Evolutionary conservation across 2,888 invertebrate genomes (phyloP).

Genomic region (Leptogaster cylindrica): DNA sequence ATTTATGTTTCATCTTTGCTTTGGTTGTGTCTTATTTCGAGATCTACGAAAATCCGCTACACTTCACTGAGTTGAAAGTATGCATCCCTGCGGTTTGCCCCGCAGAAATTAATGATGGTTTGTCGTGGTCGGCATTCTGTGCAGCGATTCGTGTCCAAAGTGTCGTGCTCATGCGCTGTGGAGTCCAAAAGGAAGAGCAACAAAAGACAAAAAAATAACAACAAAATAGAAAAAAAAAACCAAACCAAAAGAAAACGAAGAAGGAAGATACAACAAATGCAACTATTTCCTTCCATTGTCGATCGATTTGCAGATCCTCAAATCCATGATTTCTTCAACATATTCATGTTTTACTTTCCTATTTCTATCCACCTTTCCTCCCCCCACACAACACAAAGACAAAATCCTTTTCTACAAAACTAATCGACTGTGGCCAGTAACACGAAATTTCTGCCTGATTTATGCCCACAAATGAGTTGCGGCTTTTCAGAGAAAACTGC

Average conservation of each 20-base stretch:
- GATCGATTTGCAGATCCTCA: slow-evolving; percentile 22
- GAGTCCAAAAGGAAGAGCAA: no score
- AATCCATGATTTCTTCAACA: no score
- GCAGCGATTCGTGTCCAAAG: slow-evolving; percentile 14
- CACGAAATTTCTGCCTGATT: slow-evolving; percentile 34
- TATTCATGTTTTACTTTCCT: not conserved
- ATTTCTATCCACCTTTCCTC: not conserved
- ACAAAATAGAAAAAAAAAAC: not conserved
- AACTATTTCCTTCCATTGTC: slow-evolving; percentile 24
- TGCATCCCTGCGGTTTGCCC: not conserved
- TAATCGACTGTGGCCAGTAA: slow-evolving; percentile 21
- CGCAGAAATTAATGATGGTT: slow-evolving; percentile 15
- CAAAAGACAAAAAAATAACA: no score
- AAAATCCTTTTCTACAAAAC: not conserved
- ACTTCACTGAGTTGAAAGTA: slow-evolving; percentile 25
- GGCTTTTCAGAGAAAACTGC: slow-evolving; percentile 10
- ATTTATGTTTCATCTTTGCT: slow-evolving; percentile 17
- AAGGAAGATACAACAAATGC: not conserved
- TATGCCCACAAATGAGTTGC: slow-evolving; percentile 20
- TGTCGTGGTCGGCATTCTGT: slow-evolving; percentile 11
- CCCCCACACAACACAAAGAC: not conserved
- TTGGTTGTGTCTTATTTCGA: slow-evolving; percentile 30
- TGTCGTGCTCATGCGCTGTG: slow-evolving; percentile 2
- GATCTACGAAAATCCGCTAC: slow-evolving; percentile 36
- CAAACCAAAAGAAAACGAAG: not conserved